Percentiles rank a stretch among this genome's conserved stretches.
These are phyloP conservation scores for Sphenopsis melanotis DNA, from an alignment of 2,797 vertebrate species.

Conservation along the genomic window DNA sequence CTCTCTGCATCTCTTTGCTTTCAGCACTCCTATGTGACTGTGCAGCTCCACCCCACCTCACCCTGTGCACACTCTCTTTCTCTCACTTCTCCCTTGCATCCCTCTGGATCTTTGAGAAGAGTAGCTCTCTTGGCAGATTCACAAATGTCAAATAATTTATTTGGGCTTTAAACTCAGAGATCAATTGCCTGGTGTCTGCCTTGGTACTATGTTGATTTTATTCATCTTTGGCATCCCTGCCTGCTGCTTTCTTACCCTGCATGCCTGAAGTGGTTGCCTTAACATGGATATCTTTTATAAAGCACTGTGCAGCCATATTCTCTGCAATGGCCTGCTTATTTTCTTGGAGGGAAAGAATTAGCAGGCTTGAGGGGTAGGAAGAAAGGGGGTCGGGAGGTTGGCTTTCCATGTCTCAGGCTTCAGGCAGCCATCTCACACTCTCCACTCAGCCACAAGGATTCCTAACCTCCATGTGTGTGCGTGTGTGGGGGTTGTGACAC, in stretches of 20 bases:
- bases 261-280: background rate
- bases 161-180: background rate
- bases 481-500: background rate
- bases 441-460: background rate
- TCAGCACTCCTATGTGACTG: background rate
- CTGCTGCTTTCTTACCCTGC: background rate
- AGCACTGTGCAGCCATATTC: background rate
- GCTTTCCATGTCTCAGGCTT: background rate
- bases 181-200: background rate
- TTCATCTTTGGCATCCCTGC: background rate
- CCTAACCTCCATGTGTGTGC: background rate
- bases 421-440: background rate
- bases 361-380: background rate
- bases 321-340: background rate
- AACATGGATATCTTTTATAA: background rate
- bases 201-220: background rate
- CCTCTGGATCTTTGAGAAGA: background rate
- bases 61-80: background rate
- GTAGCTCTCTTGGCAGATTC: background rate
- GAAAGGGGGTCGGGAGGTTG: background rate
- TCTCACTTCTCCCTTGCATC: background rate
- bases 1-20: background rate
- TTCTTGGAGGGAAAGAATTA: background rate
- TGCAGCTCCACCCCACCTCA: background rate
- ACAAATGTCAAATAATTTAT: background rate